phyloP scores from a whole-genome alignment of 64 coral and sea anemone genomes.

The Actinia tenebrosa region DNA sequence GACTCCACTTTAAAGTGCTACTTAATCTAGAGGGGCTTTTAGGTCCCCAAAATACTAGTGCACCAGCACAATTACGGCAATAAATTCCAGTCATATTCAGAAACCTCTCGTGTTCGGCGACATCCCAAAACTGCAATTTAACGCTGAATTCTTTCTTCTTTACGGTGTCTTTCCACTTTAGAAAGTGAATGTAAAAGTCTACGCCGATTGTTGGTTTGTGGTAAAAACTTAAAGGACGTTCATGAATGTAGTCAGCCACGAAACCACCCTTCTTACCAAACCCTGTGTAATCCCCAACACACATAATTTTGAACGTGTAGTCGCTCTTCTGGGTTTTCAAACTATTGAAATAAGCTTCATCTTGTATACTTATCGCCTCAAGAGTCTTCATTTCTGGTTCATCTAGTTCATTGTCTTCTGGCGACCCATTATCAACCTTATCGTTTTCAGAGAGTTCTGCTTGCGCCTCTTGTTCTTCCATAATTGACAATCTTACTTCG shows the following conservation, averaged over 20 bases:
- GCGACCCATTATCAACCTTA: not conserved
- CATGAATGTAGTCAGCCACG: slow-evolving; percentile 78
- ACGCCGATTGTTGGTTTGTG: slow-evolving; percentile 90
- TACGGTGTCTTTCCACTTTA: slow-evolving; percentile 51
- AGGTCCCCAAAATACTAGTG: slow-evolving; percentile 89
- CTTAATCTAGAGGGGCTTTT: slow-evolving; percentile 84
- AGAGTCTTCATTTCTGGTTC: slow-evolving; percentile 27
- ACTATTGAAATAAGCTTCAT: slow-evolving; percentile 53
- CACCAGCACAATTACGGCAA: slow-evolving; percentile 71
- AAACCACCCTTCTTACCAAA: slow-evolving; percentile 94
- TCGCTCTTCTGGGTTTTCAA: slow-evolving; percentile 68
- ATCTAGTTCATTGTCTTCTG: slow-evolving; percentile 20
- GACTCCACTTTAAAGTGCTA: slow-evolving; percentile 81
- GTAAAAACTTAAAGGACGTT: slow-evolving; percentile 82
- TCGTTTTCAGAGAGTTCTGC: not conserved
- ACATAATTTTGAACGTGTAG: slow-evolving; percentile 93
- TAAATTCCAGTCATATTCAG: slow-evolving; percentile 85
- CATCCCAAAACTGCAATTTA: slow-evolving; percentile 92
- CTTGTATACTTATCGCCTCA: slow-evolving; percentile 25
- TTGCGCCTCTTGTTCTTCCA: not conserved
- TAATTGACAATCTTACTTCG: not conserved
- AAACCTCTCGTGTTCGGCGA: slow-evolving; percentile 89
- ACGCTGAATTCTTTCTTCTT: slow-evolving; percentile 54
- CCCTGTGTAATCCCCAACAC: slow-evolving; percentile 87
- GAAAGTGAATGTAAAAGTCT: slow-evolving; percentile 88